These are phyloP conservation scores for Chlorospingus semifuscus DNA, from an alignment of 2,797 vertebrate species.

Conservation along the genomic window DNA sequence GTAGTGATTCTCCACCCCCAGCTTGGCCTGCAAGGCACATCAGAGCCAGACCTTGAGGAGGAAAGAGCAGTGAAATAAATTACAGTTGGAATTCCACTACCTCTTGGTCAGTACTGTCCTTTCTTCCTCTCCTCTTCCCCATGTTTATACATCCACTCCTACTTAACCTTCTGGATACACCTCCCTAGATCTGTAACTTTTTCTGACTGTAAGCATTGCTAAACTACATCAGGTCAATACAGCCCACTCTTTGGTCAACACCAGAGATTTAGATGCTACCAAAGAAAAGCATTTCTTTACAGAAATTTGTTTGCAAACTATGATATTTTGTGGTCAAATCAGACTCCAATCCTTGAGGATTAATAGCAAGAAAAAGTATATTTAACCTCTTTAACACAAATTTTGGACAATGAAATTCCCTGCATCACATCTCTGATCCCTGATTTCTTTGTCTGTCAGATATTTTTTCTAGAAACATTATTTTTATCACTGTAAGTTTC, in stretches of 20 bases:
- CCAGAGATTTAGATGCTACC: neutral
- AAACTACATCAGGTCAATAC: neutral
- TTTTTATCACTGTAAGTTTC: neutral
- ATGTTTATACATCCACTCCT: neutral
- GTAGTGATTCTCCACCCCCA: conserved; percentile 81
- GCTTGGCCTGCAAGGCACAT: conserved; percentile 64
- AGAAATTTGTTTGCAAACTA: neutral
- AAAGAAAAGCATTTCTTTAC: neutral
- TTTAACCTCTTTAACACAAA: neutral
- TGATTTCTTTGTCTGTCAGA: neutral
- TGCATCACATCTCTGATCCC: neutral
- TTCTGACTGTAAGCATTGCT: neutral
- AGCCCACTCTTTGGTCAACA: neutral
- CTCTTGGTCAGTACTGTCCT: neutral
- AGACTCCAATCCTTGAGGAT: neutral
- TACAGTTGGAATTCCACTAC: neutral
- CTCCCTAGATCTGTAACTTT: neutral
- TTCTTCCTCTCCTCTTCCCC: neutral
- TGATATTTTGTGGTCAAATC: neutral
- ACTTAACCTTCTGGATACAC: neutral
- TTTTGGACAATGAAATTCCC: neutral
- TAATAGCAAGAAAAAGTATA: neutral
- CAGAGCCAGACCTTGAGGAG: conserved; percentile 34
- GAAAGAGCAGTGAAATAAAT: conserved; percentile 26
- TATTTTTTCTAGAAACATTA: neutral